These are phyloP conservation scores for Semicossyphus pulcher DNA, from an alignment of 2,113 vertebrate species.

Conservation along the genomic window DNA sequence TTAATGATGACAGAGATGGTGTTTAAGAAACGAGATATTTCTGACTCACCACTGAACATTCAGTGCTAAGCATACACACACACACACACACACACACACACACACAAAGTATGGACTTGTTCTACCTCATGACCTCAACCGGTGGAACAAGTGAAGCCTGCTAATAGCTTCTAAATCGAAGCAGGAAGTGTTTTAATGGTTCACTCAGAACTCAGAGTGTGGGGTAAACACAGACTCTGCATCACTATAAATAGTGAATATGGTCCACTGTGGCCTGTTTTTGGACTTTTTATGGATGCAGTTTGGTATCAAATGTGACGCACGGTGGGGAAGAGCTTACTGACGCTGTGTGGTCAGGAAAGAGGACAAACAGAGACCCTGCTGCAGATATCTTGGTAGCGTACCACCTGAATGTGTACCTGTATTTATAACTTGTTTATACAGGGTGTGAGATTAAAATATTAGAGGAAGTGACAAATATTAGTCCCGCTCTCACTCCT, in stretches of 20 bases:
- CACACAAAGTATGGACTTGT: conserved; percentile 16
- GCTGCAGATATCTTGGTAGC: not conserved
- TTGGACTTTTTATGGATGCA: conserved; percentile 21
- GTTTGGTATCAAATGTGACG: conserved; percentile 41
- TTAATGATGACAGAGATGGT: conserved; percentile 41
- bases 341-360: not conserved
- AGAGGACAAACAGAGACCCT: not conserved
- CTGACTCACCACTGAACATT: conserved; percentile 44
- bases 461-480: not conserved
- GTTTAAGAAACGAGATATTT: conserved; percentile 15
- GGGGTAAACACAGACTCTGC: conserved; percentile 46
- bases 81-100: conserved; percentile 2
- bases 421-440: not conserved
- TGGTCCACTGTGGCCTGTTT: conserved; percentile 38
- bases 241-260: conserved; percentile 66
- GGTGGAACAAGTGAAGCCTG: conserved; percentile 57
- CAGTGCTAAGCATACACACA: not conserved
- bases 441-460: not conserved
- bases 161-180: conserved; percentile 66
- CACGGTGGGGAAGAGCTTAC: conserved; percentile 13
- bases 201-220: conserved; percentile 44
- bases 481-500: not conserved
- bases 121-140: conserved; percentile 55
- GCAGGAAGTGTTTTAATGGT: conserved; percentile 55
- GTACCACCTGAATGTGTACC: no score